A percentile compares a stretch with the other conserved stretches of the same genome.
phyloP scores from a whole-genome alignment of 2,797 vertebrate genomes.

The Hybognathus amarus region DNA sequence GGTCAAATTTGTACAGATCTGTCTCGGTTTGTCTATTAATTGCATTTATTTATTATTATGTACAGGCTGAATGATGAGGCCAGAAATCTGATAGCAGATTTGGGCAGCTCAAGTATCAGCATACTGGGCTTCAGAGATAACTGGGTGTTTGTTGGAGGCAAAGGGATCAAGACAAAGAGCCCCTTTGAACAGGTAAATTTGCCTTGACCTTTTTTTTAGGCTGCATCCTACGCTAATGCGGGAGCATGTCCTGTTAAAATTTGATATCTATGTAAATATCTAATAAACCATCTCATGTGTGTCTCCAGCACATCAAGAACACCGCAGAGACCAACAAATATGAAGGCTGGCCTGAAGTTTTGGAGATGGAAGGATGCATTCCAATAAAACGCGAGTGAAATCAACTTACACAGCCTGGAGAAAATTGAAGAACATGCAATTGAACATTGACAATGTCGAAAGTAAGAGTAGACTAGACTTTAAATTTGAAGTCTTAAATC shows the following conservation, averaged over 20 bases:
- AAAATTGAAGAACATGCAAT: not conserved
- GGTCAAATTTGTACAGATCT: not conserved
- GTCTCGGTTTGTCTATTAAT: not conserved
- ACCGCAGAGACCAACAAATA: constrained; percentile 95
- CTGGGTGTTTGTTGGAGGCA: constrained; percentile 98
- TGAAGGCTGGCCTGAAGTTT: constrained; percentile 97
- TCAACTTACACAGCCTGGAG: not conserved
- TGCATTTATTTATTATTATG: not conserved
- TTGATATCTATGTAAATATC: not conserved
- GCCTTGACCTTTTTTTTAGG: not conserved
- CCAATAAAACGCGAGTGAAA: constrained; percentile 85
- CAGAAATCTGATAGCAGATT: constrained; percentile 84
- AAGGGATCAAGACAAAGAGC: constrained; percentile 98
- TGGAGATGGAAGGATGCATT: constrained; percentile 98
- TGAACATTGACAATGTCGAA: not conserved
- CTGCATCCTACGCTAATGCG: not conserved
- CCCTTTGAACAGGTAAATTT: constrained; percentile 93
- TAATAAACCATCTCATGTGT: not conserved
- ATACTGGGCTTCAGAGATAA: constrained; percentile 92
- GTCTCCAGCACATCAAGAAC: constrained; percentile 92
- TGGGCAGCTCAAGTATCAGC: constrained; percentile 87
- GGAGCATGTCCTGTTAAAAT: not conserved
- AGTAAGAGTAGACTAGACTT: not conserved
- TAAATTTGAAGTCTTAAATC: not conserved
- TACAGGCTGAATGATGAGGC: constrained; percentile 91